Base-by-base conservation (phyloP, 92 coral and sea anemone genomes). In the Diadumene lineata region DNA sequence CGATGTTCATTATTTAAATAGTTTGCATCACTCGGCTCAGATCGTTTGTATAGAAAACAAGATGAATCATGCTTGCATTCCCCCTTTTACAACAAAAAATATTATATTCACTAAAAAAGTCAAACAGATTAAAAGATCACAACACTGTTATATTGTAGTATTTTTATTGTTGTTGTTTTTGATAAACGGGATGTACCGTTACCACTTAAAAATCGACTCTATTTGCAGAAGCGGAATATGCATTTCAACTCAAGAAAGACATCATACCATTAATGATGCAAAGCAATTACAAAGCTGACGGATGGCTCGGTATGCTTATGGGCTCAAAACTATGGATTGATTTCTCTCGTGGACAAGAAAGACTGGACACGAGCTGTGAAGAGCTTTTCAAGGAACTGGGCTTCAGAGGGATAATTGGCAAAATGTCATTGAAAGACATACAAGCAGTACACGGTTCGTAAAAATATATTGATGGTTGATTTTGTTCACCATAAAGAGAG, bases 241-340 rank as follows among this genome's bases (percentile, higher is more conserved):
- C 96, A 0, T 90, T 79, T 46, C 91, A 85, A 62, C 82, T 90
- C 27, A 88, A 73, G 38, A 90, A 83, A 65, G 96, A 87, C 70
- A 80, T 87, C 44, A 77, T 90, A 29, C 96, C 96, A 0, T 75
- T 90, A 56, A 90, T 90, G 96, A 65, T 90, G 92, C 92, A 87
- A 32, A 70, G 34, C 44, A 78, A 66, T 19, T 90, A 90, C 80
- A 84, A 74, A 32, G 88, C 94, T 25, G 92, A 87, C 56, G 94
- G 94, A 56, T 89, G 94, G 94, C 88, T 89, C 4, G 94, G 94
- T 43, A 79, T 89, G 63, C 82, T 89, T 11, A 81, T 89, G 81
- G 94, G 94, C 67, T 73, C 94, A 15, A 89, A 89, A 66, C 82
- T 89, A 44, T 89, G 94, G 94, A 82, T 89, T 74, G 89, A 89